Conservation (phyloP, 2,113 vertebrate species). For the Odontesthes bonariensis region DNA sequence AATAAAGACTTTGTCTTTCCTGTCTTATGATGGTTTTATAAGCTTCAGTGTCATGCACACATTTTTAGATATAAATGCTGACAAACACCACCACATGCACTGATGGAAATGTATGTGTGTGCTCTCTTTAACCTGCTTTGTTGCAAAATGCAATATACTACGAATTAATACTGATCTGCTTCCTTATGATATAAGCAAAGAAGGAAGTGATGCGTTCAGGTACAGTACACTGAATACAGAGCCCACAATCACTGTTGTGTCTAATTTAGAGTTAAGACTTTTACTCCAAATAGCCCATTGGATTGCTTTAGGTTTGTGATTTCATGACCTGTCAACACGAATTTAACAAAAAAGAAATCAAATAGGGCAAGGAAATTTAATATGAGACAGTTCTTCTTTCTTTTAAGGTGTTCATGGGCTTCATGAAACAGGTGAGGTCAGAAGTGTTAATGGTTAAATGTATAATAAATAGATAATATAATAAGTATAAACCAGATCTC, state of each 20-base stretch:
- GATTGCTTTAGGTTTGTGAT: too few species aligned
- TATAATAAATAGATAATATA: neutral
- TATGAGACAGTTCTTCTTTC: neutral
- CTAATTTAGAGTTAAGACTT: neutral
- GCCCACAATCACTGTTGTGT: too few species aligned
- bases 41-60: conserved; percentile 59
- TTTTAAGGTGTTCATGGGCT: neutral
- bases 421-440: conserved; percentile 1
- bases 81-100: conserved; percentile 26
- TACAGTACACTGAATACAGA: neutral
- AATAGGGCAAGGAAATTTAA: neutral
- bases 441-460: neutral
- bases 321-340: conserved; percentile 22
- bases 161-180: conserved; percentile 49
- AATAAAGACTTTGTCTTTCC: conserved; percentile 58
- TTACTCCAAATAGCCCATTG: too few species aligned
- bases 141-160: conserved; percentile 42
- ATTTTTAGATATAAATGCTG: conserved; percentile 59
- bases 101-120: conserved; percentile 17
- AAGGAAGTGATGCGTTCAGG: neutral
- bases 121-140: conserved; percentile 47
- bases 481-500: neutral
- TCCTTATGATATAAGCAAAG: conserved; percentile 40
- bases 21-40: conserved; percentile 60
- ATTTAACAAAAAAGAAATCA: conserved; percentile 13